A percentile compares a stretch with the other conserved stretches of the same genome.
Evolutionary conservation across 2,888 invertebrate genomes (phyloP).

Genomic region (Drosophila nr. perissopoda): DNA sequence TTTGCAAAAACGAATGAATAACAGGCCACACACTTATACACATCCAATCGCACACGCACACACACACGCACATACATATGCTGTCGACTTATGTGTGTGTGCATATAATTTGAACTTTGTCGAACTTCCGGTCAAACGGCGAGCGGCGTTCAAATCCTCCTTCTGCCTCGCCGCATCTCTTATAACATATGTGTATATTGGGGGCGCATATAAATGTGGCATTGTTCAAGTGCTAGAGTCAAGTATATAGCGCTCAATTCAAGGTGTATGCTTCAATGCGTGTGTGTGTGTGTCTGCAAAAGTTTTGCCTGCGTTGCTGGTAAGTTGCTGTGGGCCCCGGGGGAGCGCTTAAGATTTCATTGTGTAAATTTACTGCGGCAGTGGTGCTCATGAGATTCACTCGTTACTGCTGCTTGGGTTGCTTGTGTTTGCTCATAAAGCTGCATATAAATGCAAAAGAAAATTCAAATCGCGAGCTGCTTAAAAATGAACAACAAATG

Average conservation of each 20-base stretch:
- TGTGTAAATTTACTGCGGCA: constrained; percentile 75
- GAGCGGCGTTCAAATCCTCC: constrained; percentile 22
- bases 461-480: constrained; percentile 75
- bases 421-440: constrained; percentile 29
- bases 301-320: constrained; percentile 47
- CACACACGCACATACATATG: constrained; percentile 8
- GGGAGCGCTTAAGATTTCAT: constrained; percentile 81
- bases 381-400: constrained; percentile 52
- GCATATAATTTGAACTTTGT: constrained; percentile 76
- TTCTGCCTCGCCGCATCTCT: constrained; percentile 9
- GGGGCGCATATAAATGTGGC: constrained; percentile 61
- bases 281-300: constrained; percentile 38
- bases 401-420: constrained; percentile 17
- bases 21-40: constrained; percentile 52
- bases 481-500: constrained; percentile 79
- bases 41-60: constrained; percentile 33
- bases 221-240: constrained; percentile 73
- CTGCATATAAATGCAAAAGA: constrained; percentile 57
- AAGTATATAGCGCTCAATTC: constrained; percentile 51
- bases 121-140: constrained; percentile 80
- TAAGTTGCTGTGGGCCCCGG: constrained; percentile 55
- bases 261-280: constrained; percentile 37
- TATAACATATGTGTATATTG: constrained; percentile 53
- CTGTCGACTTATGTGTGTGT: constrained; percentile 26
- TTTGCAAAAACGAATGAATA: constrained; percentile 78